Conservation (phyloP, 1,140 invertebrate species). For the Zelostemma sp. region DNA sequence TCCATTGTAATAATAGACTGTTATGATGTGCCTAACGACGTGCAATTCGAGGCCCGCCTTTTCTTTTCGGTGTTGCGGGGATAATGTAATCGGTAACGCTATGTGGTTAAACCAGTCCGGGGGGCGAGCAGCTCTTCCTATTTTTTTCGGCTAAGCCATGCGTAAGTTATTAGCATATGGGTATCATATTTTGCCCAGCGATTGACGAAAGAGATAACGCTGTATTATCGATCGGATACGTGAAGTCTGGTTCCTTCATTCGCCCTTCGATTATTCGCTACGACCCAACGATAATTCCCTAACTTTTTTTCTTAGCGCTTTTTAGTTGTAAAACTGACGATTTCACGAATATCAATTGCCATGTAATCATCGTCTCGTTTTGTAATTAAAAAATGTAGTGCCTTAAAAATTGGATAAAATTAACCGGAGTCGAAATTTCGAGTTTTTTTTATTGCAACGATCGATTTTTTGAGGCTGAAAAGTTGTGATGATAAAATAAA, state of each 20-base stretch:
- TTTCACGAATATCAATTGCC: no score
- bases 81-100: slow-evolving; percentile 53
- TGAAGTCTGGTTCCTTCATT: background rate
- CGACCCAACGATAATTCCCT: no score
- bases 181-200: slow-evolving; percentile 58
- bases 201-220: slow-evolving; percentile 58
- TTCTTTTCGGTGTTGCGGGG: slow-evolving; percentile 52
- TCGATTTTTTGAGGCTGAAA: no score
- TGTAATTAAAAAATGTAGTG: no score
- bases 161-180: slow-evolving; percentile 67
- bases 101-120: slow-evolving; percentile 55
- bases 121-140: slow-evolving; percentile 35
- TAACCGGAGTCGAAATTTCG: no score
- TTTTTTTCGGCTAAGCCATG: slow-evolving; percentile 50
- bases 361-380: no score
- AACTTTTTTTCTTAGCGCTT: no score
- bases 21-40: background rate
- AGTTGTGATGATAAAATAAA: slow-evolving; percentile 3
- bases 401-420: no score
- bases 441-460: background rate
- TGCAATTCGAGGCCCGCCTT: slow-evolving; percentile 45
- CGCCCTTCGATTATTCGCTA: slow-evolving; percentile 3
- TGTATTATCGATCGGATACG: slow-evolving; percentile 48
- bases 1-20: background rate
- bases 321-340: no score